phyloP scores from a whole-genome alignment of 2,797 vertebrate species.

The Petrocephalus schoutedeni region DNA sequence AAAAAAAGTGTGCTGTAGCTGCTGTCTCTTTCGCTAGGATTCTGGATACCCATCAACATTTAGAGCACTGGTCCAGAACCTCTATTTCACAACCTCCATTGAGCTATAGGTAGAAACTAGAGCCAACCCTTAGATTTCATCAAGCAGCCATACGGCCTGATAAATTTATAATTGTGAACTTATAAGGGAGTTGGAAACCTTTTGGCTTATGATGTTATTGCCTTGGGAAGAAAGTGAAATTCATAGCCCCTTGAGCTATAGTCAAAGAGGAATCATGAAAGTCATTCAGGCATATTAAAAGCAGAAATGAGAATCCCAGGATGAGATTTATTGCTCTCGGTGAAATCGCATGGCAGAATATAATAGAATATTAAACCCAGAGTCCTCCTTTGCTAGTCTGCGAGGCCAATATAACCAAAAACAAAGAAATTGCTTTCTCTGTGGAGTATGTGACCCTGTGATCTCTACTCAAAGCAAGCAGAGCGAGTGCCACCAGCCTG shows the following conservation, averaged over 20 bases:
- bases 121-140: background rate
- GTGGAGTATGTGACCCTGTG: background rate
- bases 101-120: background rate
- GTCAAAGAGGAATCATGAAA: background rate
- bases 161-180: background rate
- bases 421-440: background rate
- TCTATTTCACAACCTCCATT: slow-evolving; percentile 56
- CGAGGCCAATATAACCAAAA: background rate
- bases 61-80: slow-evolving; percentile 46
- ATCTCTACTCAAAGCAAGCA: background rate
- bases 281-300: slow-evolving; percentile 1
- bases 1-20: background rate
- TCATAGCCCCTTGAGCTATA: background rate
- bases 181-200: background rate
- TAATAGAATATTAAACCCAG: background rate
- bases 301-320: background rate
- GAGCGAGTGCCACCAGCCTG: background rate
- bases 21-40: background rate
- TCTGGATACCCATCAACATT: slow-evolving; percentile 43
- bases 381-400: background rate
- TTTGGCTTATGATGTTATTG: background rate
- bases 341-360: background rate
- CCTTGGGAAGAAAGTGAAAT: background rate
- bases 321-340: background rate
- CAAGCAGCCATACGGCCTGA: background rate